A percentile compares a stretch with the other conserved stretches of the same genome.
phyloP scores from a whole-genome alignment of 2,888 invertebrate genomes.

The Xanthorhoe designata region DNA sequence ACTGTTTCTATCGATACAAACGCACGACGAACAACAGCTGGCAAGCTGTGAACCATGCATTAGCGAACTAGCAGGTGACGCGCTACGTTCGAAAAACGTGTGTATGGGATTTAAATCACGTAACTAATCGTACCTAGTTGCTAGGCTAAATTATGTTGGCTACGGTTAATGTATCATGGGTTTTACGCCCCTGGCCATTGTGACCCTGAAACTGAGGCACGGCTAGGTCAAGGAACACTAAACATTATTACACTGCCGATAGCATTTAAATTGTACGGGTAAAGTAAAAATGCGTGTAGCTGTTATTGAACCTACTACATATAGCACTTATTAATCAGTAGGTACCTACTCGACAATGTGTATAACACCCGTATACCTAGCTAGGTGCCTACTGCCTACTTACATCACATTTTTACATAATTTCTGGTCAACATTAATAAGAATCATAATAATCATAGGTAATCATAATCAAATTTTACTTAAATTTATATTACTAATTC shows the following conservation, averaged over 20 bases:
- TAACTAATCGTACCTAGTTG: conserved; percentile 1
- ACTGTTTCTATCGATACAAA: too few species aligned
- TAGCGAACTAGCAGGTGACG: too few species aligned
- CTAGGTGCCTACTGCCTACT: too few species aligned
- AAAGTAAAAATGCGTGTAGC: conserved; percentile 38
- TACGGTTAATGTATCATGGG: conserved; percentile 21
- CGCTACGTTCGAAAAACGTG: not conserved
- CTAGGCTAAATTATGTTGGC: conserved; percentile 47
- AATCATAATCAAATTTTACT: too few species aligned
- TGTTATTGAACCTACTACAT: conserved; percentile 33
- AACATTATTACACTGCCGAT: conserved; percentile 25
- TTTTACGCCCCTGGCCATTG: conserved; percentile 44
- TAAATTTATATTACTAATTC: too few species aligned
- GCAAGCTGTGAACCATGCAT: too few species aligned
- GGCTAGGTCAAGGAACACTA: conserved; percentile 10
- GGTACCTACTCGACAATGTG: not conserved
- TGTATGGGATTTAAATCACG: not conserved
- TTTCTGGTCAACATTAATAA: too few species aligned
- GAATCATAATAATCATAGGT: too few species aligned
- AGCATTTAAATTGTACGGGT: conserved; percentile 28
- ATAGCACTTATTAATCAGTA: conserved; percentile 5
- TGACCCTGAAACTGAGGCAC: conserved; percentile 37
- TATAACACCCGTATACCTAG: not conserved
- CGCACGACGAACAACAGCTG: too few species aligned
- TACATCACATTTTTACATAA: too few species aligned